Percentiles rank a stretch among this genome's conserved stretches.
phyloP scores from a whole-genome alignment of 1,140 invertebrate genomes.

The Heliothis virescens region DNA sequence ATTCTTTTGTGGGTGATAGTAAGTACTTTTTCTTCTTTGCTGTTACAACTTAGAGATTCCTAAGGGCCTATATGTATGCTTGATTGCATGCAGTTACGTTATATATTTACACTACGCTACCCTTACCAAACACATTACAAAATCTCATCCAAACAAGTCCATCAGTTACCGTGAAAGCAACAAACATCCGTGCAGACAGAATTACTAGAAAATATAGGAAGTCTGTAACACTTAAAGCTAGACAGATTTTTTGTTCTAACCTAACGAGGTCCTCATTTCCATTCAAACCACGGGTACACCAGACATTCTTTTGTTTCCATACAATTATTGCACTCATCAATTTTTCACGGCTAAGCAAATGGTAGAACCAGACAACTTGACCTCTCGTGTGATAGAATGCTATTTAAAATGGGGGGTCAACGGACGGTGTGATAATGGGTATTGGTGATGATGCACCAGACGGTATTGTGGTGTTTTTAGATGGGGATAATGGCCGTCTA shows the following conservation, averaged over 20 bases:
- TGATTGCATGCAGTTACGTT: no score
- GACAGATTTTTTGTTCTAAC: not conserved
- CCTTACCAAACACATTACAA: no score
- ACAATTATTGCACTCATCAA: not conserved
- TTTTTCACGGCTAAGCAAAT: constrained; percentile 5
- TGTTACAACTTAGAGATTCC: no score
- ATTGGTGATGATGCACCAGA: not conserved
- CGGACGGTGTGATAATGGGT: not conserved
- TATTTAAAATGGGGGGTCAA: constrained; percentile 17
- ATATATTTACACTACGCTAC: no score
- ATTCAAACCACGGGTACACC: not conserved
- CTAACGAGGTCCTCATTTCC: not conserved
- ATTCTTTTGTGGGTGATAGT: no score
- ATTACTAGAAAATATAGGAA: no score
- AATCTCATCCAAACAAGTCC: no score
- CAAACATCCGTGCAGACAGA: no score
- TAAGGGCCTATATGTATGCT: no score
- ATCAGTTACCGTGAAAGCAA: no score
- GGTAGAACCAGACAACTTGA: not conserved
- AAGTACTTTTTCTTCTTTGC: no score
- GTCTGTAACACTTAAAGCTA: not conserved
- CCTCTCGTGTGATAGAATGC: not conserved
- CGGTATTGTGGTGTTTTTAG: not conserved
- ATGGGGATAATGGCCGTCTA: not conserved
- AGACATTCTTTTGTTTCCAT: constrained; percentile 9